Base-by-base conservation (phyloP, 2,797 vertebrate species). In the Neoniphon sammara region DNA sequence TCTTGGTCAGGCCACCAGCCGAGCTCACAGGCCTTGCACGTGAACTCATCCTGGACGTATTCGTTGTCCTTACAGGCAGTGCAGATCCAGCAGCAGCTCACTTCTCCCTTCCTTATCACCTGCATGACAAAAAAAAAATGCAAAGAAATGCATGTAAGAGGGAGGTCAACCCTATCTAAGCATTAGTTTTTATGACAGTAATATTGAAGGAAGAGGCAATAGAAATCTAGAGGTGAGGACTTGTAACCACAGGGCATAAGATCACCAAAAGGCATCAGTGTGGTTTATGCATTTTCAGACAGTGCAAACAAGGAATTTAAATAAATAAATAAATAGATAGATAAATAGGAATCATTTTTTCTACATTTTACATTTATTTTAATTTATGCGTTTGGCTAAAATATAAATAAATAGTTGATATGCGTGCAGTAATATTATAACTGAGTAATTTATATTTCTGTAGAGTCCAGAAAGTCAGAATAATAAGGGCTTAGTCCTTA, bases 61-160 rank as follows among this genome's bases (percentile, higher is more conserved):
- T 99, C 98, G 2, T 99, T 99, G 89, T 99, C 97, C 81, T 99
- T 99, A 85, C 98, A 99, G 60, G 95, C 94, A 0, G 97, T 99
- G 77, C 98, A 99, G 88, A 99, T 98, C 98, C 98, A 99, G 88
- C 98, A 99, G 93, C 98, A 99, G 85, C 98, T 99, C 87, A 99
- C 98, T 82, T 99, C 98, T 64, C 98, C 98, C 85, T 99, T 99
- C 70, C 97, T 95, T 84, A 99, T 99, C 83, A 99, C 98, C 98
- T 99, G 86, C 20, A 56, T 17, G 0, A 55, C 7, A 27, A 75
- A 84, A 27, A 27, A n/a, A 4, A 59, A 27, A 61, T 8, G 5
- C 0, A 68, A 5, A 42, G 36, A 75, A 36, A 67, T 42, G 2
- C 67, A 44, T 9, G 10, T 36, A 4, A 47, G 23, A 63, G 17